phyloP scores from a whole-genome alignment of 1,140 invertebrate species.

The Calliphora vicina region DNA sequence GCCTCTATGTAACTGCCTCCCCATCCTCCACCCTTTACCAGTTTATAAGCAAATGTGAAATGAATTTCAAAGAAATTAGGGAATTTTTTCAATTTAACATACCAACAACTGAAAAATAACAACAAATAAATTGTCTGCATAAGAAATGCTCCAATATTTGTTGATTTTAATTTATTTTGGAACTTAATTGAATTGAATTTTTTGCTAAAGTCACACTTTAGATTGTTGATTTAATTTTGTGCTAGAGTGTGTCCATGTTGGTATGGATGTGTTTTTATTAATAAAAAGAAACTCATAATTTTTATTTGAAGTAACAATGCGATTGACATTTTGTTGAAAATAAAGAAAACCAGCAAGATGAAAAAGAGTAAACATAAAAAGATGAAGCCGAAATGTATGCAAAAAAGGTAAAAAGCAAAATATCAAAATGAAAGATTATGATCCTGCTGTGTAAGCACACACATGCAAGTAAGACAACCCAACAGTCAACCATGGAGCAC shows the following conservation, averaged over 20 bases:
- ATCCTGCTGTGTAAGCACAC: conserved; percentile 31
- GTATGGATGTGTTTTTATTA: not conserved
- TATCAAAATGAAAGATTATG: conserved; percentile 21
- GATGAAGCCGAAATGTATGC: not conserved
- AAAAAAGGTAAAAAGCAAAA: not conserved
- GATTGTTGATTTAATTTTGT: not conserved
- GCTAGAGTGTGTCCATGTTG: no score
- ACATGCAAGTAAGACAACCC: not conserved
- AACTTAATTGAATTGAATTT: not conserved
- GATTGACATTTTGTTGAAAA: conserved; percentile 3
- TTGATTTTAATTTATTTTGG: not conserved
- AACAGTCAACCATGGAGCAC: not conserved
- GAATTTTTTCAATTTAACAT: not conserved
- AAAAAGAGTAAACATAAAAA: not conserved
- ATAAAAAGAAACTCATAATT: conserved; percentile 19
- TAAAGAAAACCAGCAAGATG: not conserved
- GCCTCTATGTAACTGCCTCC: not conserved
- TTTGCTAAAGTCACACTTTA: not conserved
- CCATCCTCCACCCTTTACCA: no score
- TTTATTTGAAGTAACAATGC: conserved; percentile 16
- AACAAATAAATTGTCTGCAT: no score
- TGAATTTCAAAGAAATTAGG: not conserved
- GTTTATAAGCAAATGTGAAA: not conserved
- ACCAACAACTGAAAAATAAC: not conserved
- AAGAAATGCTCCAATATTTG: not conserved